Percentiles rank a stretch among this genome's conserved stretches.
These are phyloP conservation scores for Brassicogethes aeneus DNA, from an alignment of 2,888 invertebrate genomes.

Conservation along the genomic window DNA sequence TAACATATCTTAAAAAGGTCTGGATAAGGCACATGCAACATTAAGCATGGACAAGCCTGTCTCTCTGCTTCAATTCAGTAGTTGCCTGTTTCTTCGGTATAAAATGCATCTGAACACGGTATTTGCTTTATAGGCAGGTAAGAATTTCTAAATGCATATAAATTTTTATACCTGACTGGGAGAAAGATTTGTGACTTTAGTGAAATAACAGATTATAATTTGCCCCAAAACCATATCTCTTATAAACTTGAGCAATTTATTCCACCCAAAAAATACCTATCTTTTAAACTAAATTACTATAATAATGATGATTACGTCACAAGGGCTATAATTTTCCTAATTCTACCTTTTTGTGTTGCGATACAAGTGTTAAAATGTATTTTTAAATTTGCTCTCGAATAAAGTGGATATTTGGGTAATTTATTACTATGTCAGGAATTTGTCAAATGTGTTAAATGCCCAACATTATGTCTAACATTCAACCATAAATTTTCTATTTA, in stretches of 20 bases:
- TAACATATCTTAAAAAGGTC: too few species aligned
- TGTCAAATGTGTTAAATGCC: conserved; percentile 3
- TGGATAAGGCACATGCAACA: too few species aligned
- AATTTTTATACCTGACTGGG: conserved; percentile 3
- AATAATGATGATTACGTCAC: conserved; percentile 1
- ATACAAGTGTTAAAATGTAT: conserved; percentile 6
- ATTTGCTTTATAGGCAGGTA: conserved; percentile 8
- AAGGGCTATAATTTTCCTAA: not conserved
- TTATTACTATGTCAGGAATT: conserved; percentile 4
- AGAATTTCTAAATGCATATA: conserved; percentile 8
- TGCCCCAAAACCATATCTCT: conserved; percentile 13
- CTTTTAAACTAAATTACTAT: not conserved
- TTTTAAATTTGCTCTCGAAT: not conserved
- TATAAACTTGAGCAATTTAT: conserved; percentile 10
- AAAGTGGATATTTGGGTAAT: not conserved
- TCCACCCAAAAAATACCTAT: not conserved
- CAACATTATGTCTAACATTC: not conserved
- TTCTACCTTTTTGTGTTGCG: not conserved
- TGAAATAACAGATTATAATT: conserved; percentile 16
- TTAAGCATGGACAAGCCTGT: too few species aligned
- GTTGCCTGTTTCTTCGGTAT: not conserved
- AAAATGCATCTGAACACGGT: not conserved
- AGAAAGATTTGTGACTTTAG: conserved; percentile 15
- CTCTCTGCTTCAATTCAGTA: too few species aligned
- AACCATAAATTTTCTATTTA: not conserved